phyloP scores from a whole-genome alignment of 2,797 vertebrate genomes.

The Gymnocypris eckloni region DNA sequence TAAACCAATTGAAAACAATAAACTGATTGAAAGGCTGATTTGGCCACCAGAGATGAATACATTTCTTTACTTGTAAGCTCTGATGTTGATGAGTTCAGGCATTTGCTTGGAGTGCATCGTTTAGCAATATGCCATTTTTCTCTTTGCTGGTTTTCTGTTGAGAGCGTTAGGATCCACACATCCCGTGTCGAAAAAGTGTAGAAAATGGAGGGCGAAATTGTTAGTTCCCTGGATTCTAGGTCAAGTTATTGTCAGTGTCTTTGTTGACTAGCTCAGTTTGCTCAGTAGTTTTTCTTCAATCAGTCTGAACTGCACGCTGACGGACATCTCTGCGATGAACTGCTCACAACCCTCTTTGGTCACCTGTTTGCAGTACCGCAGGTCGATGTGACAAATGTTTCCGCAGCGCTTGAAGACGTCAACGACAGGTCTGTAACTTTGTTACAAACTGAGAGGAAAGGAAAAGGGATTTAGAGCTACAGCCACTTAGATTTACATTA shows the following conservation, averaged over 20 bases:
- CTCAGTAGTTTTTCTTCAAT: conserved; percentile 94
- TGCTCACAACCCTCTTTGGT: conserved; percentile 93
- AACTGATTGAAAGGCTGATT: conserved; percentile 3
- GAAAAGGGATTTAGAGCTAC: neutral
- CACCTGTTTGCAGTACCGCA: conserved; percentile 97
- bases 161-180: conserved; percentile 1
- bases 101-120: conserved; percentile 23
- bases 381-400: conserved; percentile 94
- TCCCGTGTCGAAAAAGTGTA: conserved; percentile 6
- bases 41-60: conserved; percentile 20
- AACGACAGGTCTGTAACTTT: conserved; percentile 95
- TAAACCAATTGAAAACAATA: neutral
- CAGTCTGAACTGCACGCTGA: conserved; percentile 94
- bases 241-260: conserved; percentile 34
- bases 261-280: conserved; percentile 89
- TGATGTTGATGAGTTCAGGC: conserved; percentile 3
- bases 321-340: conserved; percentile 96
- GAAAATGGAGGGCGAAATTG: conserved; percentile 13
- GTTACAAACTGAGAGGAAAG: conserved; percentile 87
- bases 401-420: conserved; percentile 97
- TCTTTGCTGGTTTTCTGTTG: conserved; percentile 38
- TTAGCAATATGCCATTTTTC: neutral
- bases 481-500: neutral
- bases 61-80: conserved; percentile 17
- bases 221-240: conserved; percentile 23